A percentile compares a stretch with the other conserved stretches of the same genome.
Evolutionary conservation across 2,113 vertebrate genomes (phyloP).

Genomic region (Aramus guarauna): DNA sequence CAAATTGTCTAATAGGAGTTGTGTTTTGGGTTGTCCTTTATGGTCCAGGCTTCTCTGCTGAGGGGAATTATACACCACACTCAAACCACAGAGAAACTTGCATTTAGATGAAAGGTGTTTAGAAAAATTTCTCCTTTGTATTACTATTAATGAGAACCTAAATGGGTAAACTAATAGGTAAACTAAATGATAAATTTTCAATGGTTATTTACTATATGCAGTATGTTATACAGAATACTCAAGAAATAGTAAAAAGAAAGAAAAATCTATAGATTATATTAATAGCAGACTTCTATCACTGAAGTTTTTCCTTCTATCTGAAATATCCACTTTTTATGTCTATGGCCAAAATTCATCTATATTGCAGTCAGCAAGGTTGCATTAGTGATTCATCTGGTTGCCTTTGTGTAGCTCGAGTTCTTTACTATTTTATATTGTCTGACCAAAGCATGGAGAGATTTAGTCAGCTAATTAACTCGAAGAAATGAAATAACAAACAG

Average conservation of each 20-base stretch:
- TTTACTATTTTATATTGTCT: not conserved
- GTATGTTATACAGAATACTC: not conserved
- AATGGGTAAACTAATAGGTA: not conserved
- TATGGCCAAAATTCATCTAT: not conserved
- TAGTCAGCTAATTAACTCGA: not conserved
- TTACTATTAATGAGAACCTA: not conserved
- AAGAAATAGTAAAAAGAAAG: not conserved
- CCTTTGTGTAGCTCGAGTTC: not conserved
- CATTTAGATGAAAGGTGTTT: not conserved
- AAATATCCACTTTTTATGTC: not conserved
- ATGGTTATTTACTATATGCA: not conserved
- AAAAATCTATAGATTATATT: not conserved
- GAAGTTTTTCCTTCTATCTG: not conserved
- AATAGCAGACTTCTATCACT: not conserved
- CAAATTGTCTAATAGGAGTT: not conserved
- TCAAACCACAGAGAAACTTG: not conserved
- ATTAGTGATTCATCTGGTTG: not conserved
- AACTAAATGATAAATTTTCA: not conserved
- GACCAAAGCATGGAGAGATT: not conserved
- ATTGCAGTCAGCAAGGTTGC: not conserved
- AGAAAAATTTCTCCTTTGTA: not conserved
- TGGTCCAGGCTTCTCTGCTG: not conserved
- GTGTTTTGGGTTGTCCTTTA: not conserved
- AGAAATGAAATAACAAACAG: slow-evolving; percentile 2
- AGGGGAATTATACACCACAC: not conserved